phyloP scores from a whole-genome alignment of 2,113 vertebrate genomes.

The Thalassarche chlororhynchos region DNA sequence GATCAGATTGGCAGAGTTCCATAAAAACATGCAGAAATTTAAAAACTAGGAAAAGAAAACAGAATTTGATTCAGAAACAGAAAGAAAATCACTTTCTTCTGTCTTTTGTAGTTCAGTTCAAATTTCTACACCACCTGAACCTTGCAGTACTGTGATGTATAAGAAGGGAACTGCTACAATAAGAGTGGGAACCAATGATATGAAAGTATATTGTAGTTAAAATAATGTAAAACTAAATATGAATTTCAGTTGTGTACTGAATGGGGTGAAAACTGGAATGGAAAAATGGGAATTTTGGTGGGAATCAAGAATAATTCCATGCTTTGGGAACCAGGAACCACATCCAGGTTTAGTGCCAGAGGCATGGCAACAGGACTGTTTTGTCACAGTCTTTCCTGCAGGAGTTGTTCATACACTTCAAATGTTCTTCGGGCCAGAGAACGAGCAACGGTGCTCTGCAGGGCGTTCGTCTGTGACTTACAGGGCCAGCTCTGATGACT shows the following conservation, averaged over 20 bases:
- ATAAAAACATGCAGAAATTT: neutral
- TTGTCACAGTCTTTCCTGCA: neutral
- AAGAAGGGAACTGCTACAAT: neutral
- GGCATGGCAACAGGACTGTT: neutral
- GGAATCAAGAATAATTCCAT: neutral
- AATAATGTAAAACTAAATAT: neutral
- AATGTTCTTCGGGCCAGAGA: neutral
- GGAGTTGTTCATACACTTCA: neutral
- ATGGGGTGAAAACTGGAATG: neutral
- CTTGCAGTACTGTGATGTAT: neutral
- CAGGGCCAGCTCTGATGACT: neutral
- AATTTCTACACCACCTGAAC: neutral
- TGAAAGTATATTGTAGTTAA: neutral
- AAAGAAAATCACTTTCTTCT: neutral
- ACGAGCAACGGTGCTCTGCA: neutral
- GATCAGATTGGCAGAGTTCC: neutral
- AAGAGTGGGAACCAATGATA: neutral
- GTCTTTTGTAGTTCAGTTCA: neutral
- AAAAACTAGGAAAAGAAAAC: neutral
- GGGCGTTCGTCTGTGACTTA: rapidly evolving
- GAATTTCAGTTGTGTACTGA: neutral
- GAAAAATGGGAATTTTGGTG: neutral
- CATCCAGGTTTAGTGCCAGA: neutral
- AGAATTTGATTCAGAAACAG: neutral
- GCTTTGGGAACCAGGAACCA: neutral